These are phyloP conservation scores for Drosophila biarmipes DNA, from an alignment of 1,140 invertebrate species.

Conservation along the genomic window DNA sequence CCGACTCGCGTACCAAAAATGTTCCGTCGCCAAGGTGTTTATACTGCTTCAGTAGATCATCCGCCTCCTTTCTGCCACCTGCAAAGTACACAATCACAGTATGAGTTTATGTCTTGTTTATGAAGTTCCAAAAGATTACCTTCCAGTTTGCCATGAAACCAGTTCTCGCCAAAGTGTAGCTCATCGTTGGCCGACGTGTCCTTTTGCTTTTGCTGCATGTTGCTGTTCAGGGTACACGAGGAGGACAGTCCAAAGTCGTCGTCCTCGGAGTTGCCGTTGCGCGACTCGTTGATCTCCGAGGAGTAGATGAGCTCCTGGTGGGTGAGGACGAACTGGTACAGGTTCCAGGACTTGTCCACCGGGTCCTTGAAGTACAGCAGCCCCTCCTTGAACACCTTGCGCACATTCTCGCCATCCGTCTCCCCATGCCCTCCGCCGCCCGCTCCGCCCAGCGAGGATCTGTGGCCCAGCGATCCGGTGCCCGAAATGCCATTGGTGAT, in stretches of 20 bases:
- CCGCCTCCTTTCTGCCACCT: conserved; percentile 89
- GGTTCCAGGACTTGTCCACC: conserved; percentile 95
- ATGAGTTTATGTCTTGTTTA: too few relatives aligned
- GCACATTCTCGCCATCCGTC: conserved; percentile 90
- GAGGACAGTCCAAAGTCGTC: conserved; percentile 83
- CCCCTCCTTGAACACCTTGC: conserved; percentile 96
- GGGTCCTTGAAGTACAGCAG: conserved; percentile 95
- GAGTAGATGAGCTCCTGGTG: conserved; percentile 94
- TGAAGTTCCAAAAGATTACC: conserved; percentile 66
- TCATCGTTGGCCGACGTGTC: conserved; percentile 89
- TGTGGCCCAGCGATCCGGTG: conserved; percentile 52
- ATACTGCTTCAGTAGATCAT: conserved; percentile 89
- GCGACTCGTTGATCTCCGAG: conserved; percentile 74
- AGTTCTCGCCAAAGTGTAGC: conserved; percentile 96
- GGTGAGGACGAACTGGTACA: conserved; percentile 97
- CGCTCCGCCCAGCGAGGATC: conserved; percentile 57
- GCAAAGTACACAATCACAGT: background rate
- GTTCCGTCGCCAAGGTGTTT: conserved; percentile 96
- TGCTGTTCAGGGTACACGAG: conserved; percentile 48
- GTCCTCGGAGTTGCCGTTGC: conserved; percentile 87
- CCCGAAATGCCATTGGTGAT: conserved; percentile 67
- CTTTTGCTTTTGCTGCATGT: conserved; percentile 77
- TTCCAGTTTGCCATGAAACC: conserved; percentile 96
- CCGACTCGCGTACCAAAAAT: conserved; percentile 97
- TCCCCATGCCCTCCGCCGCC: conserved; percentile 5